A percentile compares a stretch with the other conserved stretches of the same genome.
These are phyloP conservation scores for Drosophila dunni DNA, from an alignment of 1,140 invertebrate genomes.

Conservation along the genomic window DNA sequence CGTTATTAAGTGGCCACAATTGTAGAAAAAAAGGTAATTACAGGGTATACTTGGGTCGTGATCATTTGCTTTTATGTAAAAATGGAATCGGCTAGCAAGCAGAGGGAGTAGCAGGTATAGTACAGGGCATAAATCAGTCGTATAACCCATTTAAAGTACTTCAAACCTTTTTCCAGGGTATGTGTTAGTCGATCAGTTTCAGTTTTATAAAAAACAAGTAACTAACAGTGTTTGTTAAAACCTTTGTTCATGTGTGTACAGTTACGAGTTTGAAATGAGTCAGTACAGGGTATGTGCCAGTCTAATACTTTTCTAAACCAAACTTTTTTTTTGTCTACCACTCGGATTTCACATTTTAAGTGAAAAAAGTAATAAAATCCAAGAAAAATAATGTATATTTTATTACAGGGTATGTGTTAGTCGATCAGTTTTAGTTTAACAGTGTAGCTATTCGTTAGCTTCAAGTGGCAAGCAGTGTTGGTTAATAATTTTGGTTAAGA, in stretches of 20 bases:
- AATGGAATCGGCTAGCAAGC: too few species aligned
- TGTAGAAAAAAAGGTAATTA: too few species aligned
- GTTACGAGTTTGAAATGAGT: not conserved
- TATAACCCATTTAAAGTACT: not conserved
- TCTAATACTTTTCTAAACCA: not conserved
- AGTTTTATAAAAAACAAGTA: not conserved
- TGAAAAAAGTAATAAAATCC: too few species aligned
- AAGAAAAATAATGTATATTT: too few species aligned
- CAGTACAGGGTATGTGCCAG: constrained; percentile 6
- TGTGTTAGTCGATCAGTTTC: not conserved
- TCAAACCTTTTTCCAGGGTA: too few species aligned
- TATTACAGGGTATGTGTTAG: not conserved
- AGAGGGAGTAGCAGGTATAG: too few species aligned
- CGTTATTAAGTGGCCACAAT: too few species aligned
- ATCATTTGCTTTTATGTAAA: too few species aligned
- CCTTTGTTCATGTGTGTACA: not conserved
- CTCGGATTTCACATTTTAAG: too few species aligned
- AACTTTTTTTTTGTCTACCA: too few species aligned
- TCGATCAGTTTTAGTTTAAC: not conserved
- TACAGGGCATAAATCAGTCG: not conserved
- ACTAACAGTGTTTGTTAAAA: not conserved
- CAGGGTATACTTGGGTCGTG: too few species aligned
- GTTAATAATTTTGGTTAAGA: not conserved
- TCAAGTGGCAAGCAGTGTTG: not conserved
- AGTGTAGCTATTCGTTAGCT: too few species aligned